A percentile compares a stretch with the other conserved stretches of the same genome.
phyloP scores from a whole-genome alignment of 2,113 vertebrate genomes.

The Melanotaenia duboulayi region DNA sequence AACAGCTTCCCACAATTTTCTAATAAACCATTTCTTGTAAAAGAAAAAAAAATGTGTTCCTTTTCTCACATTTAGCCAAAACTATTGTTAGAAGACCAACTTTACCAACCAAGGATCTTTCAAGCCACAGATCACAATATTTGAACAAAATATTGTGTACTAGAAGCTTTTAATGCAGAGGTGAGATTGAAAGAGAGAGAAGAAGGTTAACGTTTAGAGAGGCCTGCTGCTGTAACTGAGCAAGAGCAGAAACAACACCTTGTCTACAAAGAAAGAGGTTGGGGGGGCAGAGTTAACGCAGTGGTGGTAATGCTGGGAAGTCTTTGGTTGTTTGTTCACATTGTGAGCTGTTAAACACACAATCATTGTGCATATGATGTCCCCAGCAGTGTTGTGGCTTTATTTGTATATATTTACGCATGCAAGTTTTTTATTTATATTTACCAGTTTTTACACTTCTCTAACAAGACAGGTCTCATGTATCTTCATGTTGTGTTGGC shows the following conservation, averaged over 20 bases:
- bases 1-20: constrained; percentile 2
- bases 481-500: no score
- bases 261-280: constrained; percentile 23
- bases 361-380: no score
- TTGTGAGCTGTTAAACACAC: no score
- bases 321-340: no score
- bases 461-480: no score
- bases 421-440: no score
- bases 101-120: neutral
- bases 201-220: constrained; percentile 33
- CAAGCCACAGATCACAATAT: constrained; percentile 24
- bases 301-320: no score
- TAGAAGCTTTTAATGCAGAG: constrained; percentile 33
- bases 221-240: constrained; percentile 44
- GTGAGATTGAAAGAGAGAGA: constrained; percentile 3
- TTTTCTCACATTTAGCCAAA: no score
- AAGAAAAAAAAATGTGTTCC: no score
- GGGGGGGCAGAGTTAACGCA: neutral
- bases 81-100: neutral
- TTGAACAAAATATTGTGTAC: neutral
- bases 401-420: no score
- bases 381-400: no score
- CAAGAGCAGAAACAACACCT: constrained; percentile 46
- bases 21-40: neutral
- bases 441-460: no score